These are phyloP conservation scores for Acropora tenuis DNA, from an alignment of 64 coral and sea anemone species.

Conservation along the genomic window DNA sequence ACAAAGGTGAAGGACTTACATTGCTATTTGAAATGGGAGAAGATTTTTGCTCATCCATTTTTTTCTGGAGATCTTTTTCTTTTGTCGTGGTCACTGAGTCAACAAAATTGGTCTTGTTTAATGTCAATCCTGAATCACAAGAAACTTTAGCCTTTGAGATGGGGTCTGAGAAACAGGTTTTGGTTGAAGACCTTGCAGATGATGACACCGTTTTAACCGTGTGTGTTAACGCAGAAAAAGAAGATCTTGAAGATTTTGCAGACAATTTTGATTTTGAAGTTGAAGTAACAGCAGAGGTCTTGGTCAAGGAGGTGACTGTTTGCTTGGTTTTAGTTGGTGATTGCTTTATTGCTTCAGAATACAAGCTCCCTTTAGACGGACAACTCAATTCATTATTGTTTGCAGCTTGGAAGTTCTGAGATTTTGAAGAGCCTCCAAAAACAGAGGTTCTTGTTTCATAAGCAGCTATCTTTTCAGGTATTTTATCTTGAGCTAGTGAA, in stretches of 20 bases:
- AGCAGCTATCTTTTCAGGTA: not conserved
- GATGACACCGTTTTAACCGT: not conserved
- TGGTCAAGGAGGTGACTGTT: not conserved
- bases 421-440: not conserved
- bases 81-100: slow-evolving; percentile 1
- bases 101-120: not conserved
- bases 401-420: not conserved
- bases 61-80: not conserved
- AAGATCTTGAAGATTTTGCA: not conserved
- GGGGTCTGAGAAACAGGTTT: not conserved
- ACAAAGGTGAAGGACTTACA: not conserved
- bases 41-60: slow-evolving; percentile 11
- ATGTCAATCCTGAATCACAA: not conserved
- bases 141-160: not conserved
- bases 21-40: not conserved
- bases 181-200: not conserved
- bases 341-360: slow-evolving; percentile 25
- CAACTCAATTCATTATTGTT: not conserved
- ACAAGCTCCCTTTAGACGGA: not conserved
- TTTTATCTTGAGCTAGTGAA: slow-evolving; percentile 34
- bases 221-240: not conserved
- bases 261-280: not conserved
- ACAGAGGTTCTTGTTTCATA: slow-evolving; percentile 1
- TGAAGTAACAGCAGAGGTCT: not conserved
- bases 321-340: slow-evolving; percentile 3